A percentile compares a stretch with the other conserved stretches of the same genome.
These are phyloP conservation scores for Morbakka virulenta DNA, from an alignment of 30 jellyfish, hydroid and myxozoan species.

Conservation along the genomic window DNA sequence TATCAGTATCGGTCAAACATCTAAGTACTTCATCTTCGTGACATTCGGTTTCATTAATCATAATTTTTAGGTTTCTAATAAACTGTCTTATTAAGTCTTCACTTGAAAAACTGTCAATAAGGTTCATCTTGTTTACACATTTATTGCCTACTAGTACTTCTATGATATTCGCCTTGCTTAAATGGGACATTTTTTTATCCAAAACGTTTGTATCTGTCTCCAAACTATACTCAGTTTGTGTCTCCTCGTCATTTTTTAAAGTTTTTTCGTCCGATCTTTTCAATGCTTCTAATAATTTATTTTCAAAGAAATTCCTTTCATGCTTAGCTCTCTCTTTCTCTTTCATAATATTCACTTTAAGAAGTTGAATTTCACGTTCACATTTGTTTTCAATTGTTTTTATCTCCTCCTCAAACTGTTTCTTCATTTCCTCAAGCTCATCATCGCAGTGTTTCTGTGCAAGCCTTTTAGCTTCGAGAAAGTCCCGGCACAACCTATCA, in stretches of 20 bases:
- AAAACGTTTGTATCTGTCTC: neutral
- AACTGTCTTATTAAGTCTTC: neutral
- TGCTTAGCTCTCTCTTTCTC: neutral
- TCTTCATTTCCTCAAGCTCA: neutral
- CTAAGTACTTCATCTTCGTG: neutral
- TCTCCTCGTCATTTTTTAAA: neutral
- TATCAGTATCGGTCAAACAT: neutral
- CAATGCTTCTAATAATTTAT: neutral
- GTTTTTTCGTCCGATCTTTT: neutral
- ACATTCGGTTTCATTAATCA: neutral
- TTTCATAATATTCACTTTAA: neutral
- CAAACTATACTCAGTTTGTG: neutral
- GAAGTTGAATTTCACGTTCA: neutral
- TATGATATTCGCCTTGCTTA: too few relatives aligned
- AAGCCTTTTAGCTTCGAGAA: neutral
- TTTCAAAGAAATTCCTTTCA: neutral
- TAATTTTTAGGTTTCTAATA: too few relatives aligned
- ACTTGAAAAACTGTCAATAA: neutral
- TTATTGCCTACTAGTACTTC: too few relatives aligned
- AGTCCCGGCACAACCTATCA: neutral
- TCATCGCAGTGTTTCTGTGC: neutral
- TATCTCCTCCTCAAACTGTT: neutral
- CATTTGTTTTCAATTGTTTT: too few relatives aligned
- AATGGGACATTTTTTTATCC: too few relatives aligned
- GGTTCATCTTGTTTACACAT: neutral